phyloP scores from a whole-genome alignment of 2,888 invertebrate genomes.

The Alviniconcha strummeri region DNA sequence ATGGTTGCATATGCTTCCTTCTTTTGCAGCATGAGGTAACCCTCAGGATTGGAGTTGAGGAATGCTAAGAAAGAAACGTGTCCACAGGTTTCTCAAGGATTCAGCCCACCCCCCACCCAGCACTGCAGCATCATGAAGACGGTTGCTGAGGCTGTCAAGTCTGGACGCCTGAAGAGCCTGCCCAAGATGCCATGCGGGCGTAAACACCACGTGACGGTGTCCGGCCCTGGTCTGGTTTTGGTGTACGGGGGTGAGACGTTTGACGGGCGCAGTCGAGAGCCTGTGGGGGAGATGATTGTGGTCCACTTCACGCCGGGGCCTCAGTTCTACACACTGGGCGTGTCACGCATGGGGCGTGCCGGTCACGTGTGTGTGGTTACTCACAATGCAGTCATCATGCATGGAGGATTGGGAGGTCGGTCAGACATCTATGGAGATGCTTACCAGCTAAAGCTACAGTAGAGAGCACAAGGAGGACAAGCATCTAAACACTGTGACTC shows the following conservation, averaged over 20 bases:
- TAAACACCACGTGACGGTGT: conserved; percentile 65
- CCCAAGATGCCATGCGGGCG: conserved; percentile 67
- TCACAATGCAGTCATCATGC: conserved; percentile 60
- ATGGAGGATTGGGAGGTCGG: conserved; percentile 66
- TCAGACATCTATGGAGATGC: conserved; percentile 53
- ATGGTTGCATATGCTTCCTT: too few relatives aligned
- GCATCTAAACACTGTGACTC: background rate
- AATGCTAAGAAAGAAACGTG: too few relatives aligned
- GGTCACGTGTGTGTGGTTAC: conserved; percentile 64
- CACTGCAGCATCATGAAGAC: conserved; percentile 33
- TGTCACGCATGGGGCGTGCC: conserved; percentile 55
- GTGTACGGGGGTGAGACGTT: conserved; percentile 73
- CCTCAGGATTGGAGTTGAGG: too few relatives aligned
- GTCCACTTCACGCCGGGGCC: conserved; percentile 52
- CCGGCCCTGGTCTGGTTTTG: conserved; percentile 55
- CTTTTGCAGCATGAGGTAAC: too few relatives aligned
- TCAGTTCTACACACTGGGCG: conserved; percentile 59
- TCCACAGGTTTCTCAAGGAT: conserved; percentile 3
- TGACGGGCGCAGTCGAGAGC: conserved; percentile 67
- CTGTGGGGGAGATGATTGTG: conserved; percentile 68
- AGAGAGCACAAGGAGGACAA: background rate
- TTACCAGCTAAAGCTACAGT: conserved; percentile 35
- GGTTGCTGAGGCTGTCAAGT: conserved; percentile 37
- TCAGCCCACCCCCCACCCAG: background rate
- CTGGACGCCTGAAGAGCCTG: conserved; percentile 49